Evolutionary conservation across 2,113 vertebrate species (phyloP), one percentile per base, ranked within the genome.

Genomic region (Corythaeola cristata): DNA sequence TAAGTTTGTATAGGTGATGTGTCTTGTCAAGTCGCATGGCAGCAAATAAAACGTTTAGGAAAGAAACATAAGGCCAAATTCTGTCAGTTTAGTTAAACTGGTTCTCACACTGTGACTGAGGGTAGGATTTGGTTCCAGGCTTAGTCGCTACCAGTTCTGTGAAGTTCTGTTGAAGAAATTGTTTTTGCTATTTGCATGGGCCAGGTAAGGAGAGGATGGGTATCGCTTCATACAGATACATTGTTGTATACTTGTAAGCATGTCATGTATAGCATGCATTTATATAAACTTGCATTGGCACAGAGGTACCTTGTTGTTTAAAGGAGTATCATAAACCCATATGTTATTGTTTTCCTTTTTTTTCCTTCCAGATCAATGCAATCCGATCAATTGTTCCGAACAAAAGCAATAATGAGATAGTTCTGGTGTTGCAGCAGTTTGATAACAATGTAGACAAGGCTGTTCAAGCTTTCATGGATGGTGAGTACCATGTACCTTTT

Each of bases 351-450:
- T 27, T 76, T 62, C 24, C 15, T 66, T 45, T 37, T 72, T 92
- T 85, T 81, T 89, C 15, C 26, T 97, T 96, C 17, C 80, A 98
- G 98, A 98, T 98, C 95, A 98, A 95, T 91, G 98, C 98, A 49
- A 97, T 98, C 85, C 97, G 98, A 90, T 98, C 98, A 44, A 27
- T 98, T 72, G 98, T 98, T 93, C 98, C 98, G 0, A 98, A 98
- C 97, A 98, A 97, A 96, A 98, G 98, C 97, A 98, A 98, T 95
- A 98, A 98, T 84, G 98, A 98, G 96, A 98, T 98, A 59, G 97
- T 98, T 53, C 96, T 98, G 93, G 98, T 98, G 91, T 96, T 98
- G 56, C 98, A 98, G 45, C 98, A 98, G 18, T 98, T 98, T 96
- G 98, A 98, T 81, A 98, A 98, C 94, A 98, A 98, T 9, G 97